phyloP scores from a whole-genome alignment of 2,888 invertebrate species.

The Caenorhabditis japonica region DNA sequence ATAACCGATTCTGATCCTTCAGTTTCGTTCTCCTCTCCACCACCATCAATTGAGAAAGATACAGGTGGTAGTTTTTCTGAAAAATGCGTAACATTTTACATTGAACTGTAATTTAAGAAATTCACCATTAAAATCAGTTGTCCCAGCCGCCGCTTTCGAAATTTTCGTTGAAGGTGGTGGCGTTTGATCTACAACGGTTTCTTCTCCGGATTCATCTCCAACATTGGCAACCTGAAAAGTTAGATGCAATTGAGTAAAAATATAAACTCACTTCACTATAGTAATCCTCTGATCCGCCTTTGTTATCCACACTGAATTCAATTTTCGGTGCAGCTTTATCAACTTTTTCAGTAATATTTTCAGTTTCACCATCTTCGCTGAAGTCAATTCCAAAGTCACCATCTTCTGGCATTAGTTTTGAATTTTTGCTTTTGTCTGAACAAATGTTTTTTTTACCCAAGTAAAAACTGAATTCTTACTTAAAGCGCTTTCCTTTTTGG shows the following conservation, averaged over 20 bases:
- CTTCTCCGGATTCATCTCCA: conserved; percentile 50
- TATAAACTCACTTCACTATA: conserved; percentile 64
- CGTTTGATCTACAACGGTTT: conserved; percentile 35
- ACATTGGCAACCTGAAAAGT: conserved; percentile 43
- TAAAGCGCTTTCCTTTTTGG: conserved; percentile 52
- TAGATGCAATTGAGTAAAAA: neutral
- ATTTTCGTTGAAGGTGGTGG: conserved; percentile 46
- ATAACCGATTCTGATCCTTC: conserved; percentile 29
- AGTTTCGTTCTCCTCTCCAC: conserved; percentile 42
- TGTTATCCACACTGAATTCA: conserved; percentile 59
- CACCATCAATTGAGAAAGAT: conserved; percentile 53
- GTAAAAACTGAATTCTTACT: conserved; percentile 16
- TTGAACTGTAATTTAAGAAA: no score
- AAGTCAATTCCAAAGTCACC: conserved; percentile 75
- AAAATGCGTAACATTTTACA: neutral
- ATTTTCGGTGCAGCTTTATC: conserved; percentile 45
- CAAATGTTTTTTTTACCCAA: neutral
- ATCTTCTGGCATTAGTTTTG: conserved; percentile 65
- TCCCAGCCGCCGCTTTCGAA: conserved; percentile 26
- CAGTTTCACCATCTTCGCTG: conserved; percentile 63
- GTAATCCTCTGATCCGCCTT: conserved; percentile 61
- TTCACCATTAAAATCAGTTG: conserved; percentile 45
- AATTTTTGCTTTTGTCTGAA: conserved; percentile 55
- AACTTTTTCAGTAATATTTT: conserved; percentile 42
- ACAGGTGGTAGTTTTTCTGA: conserved; percentile 51